Evolutionary conservation across 2,888 invertebrate species (phyloP).

Genomic region (Bimastos eiseni): DNA sequence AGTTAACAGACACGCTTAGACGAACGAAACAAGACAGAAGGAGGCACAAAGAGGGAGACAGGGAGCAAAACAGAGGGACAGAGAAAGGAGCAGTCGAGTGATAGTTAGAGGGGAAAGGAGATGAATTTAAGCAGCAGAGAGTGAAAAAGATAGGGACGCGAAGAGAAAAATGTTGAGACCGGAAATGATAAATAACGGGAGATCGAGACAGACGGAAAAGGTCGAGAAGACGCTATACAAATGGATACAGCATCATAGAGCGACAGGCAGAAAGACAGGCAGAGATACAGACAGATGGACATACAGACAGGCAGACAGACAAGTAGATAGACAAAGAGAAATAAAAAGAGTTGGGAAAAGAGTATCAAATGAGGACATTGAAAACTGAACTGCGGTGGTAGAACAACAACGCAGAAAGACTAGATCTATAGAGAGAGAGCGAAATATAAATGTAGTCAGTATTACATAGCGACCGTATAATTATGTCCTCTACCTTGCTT

Average conservation of each 20-base stretch:
- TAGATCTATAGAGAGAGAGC: background rate
- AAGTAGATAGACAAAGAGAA: no score
- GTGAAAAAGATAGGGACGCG: background rate
- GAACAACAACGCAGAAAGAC: no score
- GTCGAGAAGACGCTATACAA: background rate
- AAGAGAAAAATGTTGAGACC: background rate
- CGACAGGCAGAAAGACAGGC: no score
- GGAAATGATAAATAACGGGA: background rate
- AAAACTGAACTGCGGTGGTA: no score
- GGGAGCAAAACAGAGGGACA: background rate
- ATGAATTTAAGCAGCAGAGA: background rate
- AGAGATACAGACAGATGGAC: no score
- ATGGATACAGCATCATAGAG: background rate
- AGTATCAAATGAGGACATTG: background rate
- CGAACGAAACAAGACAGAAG: background rate
- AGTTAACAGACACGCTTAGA: background rate
- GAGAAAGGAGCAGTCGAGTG: background rate
- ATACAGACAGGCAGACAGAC: no score
- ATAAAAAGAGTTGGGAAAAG: background rate
- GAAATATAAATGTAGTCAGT: background rate
- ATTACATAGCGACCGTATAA: no score
- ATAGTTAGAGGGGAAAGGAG: background rate
- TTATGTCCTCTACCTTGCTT: no score
- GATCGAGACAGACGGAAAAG: background rate
- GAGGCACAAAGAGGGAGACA: background rate